Percentiles rank a stretch among this genome's conserved stretches.
These are phyloP conservation scores for Lynx canadensis DNA, from an alignment of 2,113 vertebrate species.

Conservation along the genomic window DNA sequence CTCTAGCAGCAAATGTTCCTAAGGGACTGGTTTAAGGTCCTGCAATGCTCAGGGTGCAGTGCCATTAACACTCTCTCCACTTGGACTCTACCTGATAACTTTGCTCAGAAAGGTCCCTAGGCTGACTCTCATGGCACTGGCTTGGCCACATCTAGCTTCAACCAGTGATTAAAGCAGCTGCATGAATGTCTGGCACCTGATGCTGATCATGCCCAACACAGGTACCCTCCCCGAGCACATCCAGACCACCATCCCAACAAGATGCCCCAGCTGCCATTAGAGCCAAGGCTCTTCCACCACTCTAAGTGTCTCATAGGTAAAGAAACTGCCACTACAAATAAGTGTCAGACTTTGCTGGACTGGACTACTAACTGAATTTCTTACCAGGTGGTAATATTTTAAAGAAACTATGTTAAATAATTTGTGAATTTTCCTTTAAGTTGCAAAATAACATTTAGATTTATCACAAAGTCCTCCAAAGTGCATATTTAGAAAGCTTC, in stretches of 20 bases:
- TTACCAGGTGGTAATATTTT: not conserved
- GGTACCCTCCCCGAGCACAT: not conserved
- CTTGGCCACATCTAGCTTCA: not conserved
- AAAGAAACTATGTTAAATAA: not conserved
- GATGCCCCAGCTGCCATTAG: not conserved
- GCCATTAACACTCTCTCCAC: not conserved
- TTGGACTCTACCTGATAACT: not conserved
- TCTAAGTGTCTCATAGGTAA: not conserved
- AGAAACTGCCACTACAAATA: not conserved
- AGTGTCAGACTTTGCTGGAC: not conserved
- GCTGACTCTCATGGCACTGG: not conserved
- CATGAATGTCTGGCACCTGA: not conserved
- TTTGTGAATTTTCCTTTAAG: not conserved
- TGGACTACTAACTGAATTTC: not conserved
- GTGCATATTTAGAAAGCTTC: not conserved
- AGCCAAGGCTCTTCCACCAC: not conserved
- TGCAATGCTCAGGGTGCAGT: not conserved
- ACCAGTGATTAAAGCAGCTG: not conserved
- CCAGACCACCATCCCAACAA: not conserved
- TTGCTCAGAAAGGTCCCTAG: not conserved
- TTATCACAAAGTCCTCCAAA: slow-evolving; percentile 19
- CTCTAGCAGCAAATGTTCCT: not conserved
- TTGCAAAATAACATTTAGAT: slow-evolving; percentile 25
- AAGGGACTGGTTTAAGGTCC: not conserved
- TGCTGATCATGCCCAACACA: not conserved